Base-by-base conservation (phyloP, 2,888 invertebrate species). In the Bhutanitis thaidina region DNA sequence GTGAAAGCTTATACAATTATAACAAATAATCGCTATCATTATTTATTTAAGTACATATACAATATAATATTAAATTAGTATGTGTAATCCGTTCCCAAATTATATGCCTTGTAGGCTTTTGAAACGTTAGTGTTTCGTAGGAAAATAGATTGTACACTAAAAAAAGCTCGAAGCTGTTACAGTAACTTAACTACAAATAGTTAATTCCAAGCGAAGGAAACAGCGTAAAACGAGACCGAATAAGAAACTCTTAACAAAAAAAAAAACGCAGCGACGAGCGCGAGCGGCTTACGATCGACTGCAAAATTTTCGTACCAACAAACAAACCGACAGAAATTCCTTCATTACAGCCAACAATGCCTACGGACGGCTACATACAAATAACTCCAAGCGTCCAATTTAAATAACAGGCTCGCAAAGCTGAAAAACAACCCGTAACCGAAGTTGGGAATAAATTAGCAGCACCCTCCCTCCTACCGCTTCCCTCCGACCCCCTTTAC, bases 361-460 rank as follows among this genome's bases (percentile, higher is more conserved):
- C 80, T 74, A 69, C 76, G 75, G 73, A 75, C 69, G 65, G 71
- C 77, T 78, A 80, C 80, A 78, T 80, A 84, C 85, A 86, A 86
- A 85, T 84, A 87, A 82, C 85, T 83, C 67, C 69, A 67, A 74
- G 71, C 79, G 81, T 87, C 80, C 88, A 89, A 89, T 89, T 88
- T 89, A 88, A 89, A 89, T 88, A 89, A 89, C 88, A 89, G 80
- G 77, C 86, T 84, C 80, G 83, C 80, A 85, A 87, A 85, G 88
- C 89, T 89, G 89, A 89, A 88, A 89, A 88, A 89, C 89, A 89
- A 89, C 83, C 86, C 82, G 77, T 81, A 86, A 88, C 88, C 89
- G 81, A 88, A 87, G 88, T 89, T 88, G 87, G 80, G 85, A 87
- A 88, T 88, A 87, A 89, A 89, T 89, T 89, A 89, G 89, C 86